phyloP scores from a whole-genome alignment of 2,797 vertebrate genomes.

The Brachyrhaphis roseni region DNA sequence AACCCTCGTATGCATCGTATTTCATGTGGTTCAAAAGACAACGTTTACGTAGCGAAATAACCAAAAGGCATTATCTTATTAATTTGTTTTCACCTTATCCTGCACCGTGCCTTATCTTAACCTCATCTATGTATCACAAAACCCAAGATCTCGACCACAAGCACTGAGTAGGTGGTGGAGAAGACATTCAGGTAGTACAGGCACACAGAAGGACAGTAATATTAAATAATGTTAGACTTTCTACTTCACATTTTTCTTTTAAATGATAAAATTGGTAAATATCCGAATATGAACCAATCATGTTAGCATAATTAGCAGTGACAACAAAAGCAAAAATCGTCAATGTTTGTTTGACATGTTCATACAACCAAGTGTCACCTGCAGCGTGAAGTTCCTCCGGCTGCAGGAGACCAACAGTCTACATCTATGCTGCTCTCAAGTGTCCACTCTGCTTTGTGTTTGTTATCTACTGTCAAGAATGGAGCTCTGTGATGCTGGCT shows the following conservation, averaged over 20 bases:
- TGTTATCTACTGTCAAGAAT: slow-evolving; percentile 70
- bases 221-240: not conserved
- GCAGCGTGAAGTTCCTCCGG: slow-evolving; percentile 36
- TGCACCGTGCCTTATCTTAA: not conserved
- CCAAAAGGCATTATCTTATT: not conserved
- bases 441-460: slow-evolving; percentile 65
- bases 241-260: not conserved
- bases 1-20: not conserved
- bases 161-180: not conserved
- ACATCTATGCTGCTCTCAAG: slow-evolving; percentile 42
- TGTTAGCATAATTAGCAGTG: not conserved
- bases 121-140: not conserved
- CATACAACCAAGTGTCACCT: slow-evolving; percentile 16
- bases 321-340: not conserved
- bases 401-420: slow-evolving; percentile 28
- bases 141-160: not conserved
- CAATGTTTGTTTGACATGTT: not conserved
- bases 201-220: not conserved
- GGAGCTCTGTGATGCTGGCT: slow-evolving; percentile 51
- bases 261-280: not conserved
- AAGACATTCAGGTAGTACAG: not conserved
- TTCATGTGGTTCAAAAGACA: not conserved
- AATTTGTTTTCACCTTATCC: not conserved
- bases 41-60: not conserved
- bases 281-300: not conserved